phyloP scores from a whole-genome alignment of 2,888 invertebrate genomes.

The Drosophila aldrichi region DNA sequence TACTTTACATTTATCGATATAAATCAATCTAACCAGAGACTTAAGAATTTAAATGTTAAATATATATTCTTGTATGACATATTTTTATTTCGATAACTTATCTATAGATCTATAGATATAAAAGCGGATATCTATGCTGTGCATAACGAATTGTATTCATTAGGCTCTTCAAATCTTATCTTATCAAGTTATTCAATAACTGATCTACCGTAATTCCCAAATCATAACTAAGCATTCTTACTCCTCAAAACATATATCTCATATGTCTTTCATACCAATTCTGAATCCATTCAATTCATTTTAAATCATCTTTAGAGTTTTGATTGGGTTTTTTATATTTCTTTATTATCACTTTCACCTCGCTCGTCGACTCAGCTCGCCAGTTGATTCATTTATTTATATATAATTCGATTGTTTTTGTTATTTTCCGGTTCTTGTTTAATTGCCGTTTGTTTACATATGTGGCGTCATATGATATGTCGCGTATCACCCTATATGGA shows the following conservation, averaged over 20 bases:
- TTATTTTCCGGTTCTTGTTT: slow-evolving; percentile 6
- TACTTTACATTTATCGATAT: too few relatives aligned
- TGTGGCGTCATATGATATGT: slow-evolving; percentile 5
- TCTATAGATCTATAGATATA: neutral
- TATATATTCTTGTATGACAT: too few relatives aligned
- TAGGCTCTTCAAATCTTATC: too few relatives aligned
- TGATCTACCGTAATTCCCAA: too few relatives aligned
- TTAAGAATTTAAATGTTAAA: too few relatives aligned
- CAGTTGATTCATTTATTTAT: slow-evolving; percentile 8
- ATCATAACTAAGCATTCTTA: neutral
- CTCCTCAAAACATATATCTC: neutral
- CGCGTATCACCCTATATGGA: neutral
- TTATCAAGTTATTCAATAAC: too few relatives aligned
- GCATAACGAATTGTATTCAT: neutral
- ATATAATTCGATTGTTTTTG: slow-evolving; percentile 2
- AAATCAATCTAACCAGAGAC: neutral
- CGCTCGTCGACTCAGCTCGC: neutral
- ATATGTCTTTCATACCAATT: neutral
- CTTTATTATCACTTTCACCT: neutral
- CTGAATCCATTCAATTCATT: neutral
- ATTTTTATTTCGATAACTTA: neutral
- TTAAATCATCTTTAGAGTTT: neutral
- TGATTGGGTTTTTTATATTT: neutral
- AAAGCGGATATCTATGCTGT: neutral
- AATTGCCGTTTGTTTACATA: neutral